Base-by-base conservation (phyloP, 1,140 invertebrate genomes). In the Polypedilum pembai region DNA sequence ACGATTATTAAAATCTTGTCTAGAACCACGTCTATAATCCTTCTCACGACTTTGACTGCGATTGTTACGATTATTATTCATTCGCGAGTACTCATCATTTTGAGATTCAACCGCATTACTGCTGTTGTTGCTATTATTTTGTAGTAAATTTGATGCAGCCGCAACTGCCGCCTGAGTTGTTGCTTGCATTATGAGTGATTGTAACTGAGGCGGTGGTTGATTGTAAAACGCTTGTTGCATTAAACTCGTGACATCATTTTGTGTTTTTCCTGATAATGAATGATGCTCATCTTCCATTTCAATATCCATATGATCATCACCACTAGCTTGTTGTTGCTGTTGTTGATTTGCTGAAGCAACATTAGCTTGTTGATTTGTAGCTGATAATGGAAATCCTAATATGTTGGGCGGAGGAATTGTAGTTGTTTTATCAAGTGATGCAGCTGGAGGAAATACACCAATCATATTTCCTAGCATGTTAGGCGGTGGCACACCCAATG, bases 251-350 rank as follows among this genome's bases (percentile, higher is more conserved):
- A 24, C 74, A 74, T 18, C 76, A 75, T 8, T 76, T 77, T 73
- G 75, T 79, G 76, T 15, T 10, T 76, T 76, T 20, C 24, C 77
- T 76, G 1, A 56, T 56, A 18, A 21, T 20, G 75, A 72, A 74
- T 78, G 79, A 66, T 80, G 77, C 24, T 85, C 87, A 66, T 88
- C 86, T 73, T 86, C 85, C 85, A 85, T 85, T 79, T 89, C 88
- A 79, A 88, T 86, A 76, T 88, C 87, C 78, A 89, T 88, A 75
- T 88, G 87, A 84, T 88, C 87, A 63, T 89, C 87, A 18, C 85
- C 85, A 63, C 75, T 76, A 18, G 65, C 7, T 69, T 33, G 69
- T 66, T 12, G 76, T 74, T 73, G 74, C 24, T 75, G 75, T 76
- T 15, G 20, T 75, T 80, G 76, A 33, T 77, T 74, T 56, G 78